phyloP scores from a whole-genome alignment of 2,888 invertebrate genomes.

The Sabellastarte sp. region DNA sequence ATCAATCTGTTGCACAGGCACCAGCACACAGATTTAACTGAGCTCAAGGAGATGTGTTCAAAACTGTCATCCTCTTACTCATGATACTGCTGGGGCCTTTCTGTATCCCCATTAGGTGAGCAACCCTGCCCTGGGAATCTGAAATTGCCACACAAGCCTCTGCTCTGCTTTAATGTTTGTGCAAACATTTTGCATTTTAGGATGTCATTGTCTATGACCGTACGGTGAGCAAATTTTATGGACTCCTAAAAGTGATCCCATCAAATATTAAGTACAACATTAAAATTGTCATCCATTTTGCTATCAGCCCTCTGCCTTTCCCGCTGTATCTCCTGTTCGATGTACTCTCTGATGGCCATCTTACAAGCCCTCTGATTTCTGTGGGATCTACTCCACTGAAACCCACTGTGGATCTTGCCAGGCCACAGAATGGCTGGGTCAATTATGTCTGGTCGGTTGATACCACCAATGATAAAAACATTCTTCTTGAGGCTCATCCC shows the following conservation, averaged over 20 bases:
- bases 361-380: conserved; percentile 99
- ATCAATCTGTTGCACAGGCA: too few species aligned
- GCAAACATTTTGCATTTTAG: conserved; percentile 99
- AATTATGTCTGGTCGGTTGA: conserved; percentile 92
- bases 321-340: conserved; percentile 89
- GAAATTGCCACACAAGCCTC: conserved; percentile 96
- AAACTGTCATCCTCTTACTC: conserved; percentile 96
- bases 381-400: conserved; percentile 99
- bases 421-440: conserved; percentile 98
- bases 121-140: conserved; percentile 55
- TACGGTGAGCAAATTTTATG: conserved; percentile 96
- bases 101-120: conserved; percentile 66
- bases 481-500: conserved; percentile 99
- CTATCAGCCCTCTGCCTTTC: conserved; percentile 83
- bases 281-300: conserved; percentile 74
- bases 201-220: conserved; percentile 99
- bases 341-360: conserved; percentile 95
- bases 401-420: conserved; percentile 75
- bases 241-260: conserved; percentile 98
- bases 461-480: conserved; percentile 98
- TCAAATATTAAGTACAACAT: conserved; percentile 98
- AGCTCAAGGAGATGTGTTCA: too few species aligned
- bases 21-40: too few species aligned
- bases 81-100: conserved; percentile 61
- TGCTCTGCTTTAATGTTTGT: conserved; percentile 97